Conservation (phyloP, 2,113 vertebrate species). For the Tylochromis polylepis region DNA sequence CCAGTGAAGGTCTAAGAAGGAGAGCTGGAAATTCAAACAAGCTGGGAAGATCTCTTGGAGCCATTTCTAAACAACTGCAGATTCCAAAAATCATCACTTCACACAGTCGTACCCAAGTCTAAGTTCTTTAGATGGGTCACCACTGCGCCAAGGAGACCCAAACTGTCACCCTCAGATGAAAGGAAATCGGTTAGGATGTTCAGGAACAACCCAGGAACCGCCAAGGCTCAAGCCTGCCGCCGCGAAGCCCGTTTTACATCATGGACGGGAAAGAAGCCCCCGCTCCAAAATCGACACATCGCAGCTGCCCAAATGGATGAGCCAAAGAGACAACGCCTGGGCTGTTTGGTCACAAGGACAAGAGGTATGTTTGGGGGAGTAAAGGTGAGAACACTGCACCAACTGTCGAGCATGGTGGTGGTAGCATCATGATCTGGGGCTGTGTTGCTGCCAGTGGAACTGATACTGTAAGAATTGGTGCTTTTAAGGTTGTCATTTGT, state of each 20-base stretch:
- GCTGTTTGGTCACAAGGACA: background rate
- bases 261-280: background rate
- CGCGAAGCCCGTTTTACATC: background rate
- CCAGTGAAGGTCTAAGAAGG: no score
- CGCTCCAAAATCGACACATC: background rate
- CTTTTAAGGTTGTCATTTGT: no score
- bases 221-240: background rate
- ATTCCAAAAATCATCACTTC: background rate
- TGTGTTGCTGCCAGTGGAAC: background rate
- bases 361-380: background rate
- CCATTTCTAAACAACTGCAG: background rate
- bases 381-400: background rate
- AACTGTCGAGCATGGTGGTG: background rate
- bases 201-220: accelerated
- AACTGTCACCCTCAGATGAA: background rate
- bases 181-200: background rate
- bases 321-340: background rate
- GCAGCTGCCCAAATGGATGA: background rate
- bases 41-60: background rate
- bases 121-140: background rate
- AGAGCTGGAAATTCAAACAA: no score
- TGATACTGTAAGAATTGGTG: no score
- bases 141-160: accelerated
- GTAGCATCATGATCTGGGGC: accelerated
- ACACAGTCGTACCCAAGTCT: background rate